Conservation (phyloP, 2,888 invertebrate species). For the Chromoteleia sp. region DNA sequence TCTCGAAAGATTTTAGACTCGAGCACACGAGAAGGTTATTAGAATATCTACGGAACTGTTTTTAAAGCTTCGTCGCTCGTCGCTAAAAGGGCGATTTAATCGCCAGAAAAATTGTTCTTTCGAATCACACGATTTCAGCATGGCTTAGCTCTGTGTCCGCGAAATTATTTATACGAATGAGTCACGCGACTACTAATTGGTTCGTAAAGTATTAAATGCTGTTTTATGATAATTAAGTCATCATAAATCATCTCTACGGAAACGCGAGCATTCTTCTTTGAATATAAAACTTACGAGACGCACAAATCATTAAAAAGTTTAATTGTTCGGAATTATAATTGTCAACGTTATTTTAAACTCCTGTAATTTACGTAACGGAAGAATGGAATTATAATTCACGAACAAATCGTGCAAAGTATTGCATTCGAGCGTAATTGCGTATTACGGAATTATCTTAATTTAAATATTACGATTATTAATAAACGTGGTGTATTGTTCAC, state of each 20-base stretch:
- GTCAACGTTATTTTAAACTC: conserved; percentile 39
- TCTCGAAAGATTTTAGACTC: conserved; percentile 36
- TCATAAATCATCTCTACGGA: conserved; percentile 65
- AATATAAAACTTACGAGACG: conserved; percentile 31
- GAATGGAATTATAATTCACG: conserved; percentile 13
- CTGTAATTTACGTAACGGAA: conserved; percentile 14
- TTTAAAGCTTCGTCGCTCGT: conserved; percentile 55
- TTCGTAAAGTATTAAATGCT: conserved; percentile 68
- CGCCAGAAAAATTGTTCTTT: conserved; percentile 66
- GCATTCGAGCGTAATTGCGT: background rate
- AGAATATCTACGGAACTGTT: conserved; percentile 55
- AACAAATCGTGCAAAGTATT: background rate
- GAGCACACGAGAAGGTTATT: conserved; percentile 49
- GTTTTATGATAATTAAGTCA: conserved; percentile 71
- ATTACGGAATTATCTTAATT: background rate
- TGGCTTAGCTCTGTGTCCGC: conserved; percentile 48
- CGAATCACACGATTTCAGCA: conserved; percentile 60
- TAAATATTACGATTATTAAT: background rate
- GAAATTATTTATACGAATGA: conserved; percentile 67
- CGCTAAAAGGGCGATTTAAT: conserved; percentile 68
- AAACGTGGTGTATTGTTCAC: conserved; percentile 6
- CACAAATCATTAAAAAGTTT: conserved; percentile 53
- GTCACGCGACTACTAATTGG: conserved; percentile 70
- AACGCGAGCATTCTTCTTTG: conserved; percentile 35
- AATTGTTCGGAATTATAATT: conserved; percentile 33